Evolutionary conservation across 1,140 invertebrate species (phyloP).

Genomic region (Bombyx mandarina): DNA sequence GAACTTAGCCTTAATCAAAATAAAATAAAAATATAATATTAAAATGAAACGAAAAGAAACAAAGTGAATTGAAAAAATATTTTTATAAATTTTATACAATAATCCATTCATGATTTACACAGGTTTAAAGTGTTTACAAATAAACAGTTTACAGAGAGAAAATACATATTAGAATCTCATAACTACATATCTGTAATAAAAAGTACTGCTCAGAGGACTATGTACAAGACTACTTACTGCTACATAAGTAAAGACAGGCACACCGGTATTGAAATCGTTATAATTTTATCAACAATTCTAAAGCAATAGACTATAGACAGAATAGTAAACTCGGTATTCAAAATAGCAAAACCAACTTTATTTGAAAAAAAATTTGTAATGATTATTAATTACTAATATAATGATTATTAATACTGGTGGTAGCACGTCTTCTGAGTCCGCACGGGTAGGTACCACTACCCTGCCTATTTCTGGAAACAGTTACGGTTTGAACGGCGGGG

Average conservation of each 20-base stretch:
- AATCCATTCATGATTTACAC: slow-evolving; percentile 32
- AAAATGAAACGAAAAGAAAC: slow-evolving; percentile 19
- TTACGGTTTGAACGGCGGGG: too few species aligned
- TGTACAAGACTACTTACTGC: slow-evolving; percentile 16
- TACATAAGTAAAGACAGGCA: slow-evolving; percentile 30
- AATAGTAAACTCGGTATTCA: too few species aligned
- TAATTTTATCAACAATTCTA: too few species aligned
- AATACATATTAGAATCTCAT: slow-evolving; percentile 1
- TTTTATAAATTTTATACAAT: slow-evolving; percentile 58
- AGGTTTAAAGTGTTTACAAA: not conserved
- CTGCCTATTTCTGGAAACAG: too few species aligned
- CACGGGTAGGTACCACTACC: too few species aligned
- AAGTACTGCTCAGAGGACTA: slow-evolving; percentile 1
- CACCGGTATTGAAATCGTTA: slow-evolving; percentile 23
- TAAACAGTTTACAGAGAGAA: slow-evolving; percentile 1
- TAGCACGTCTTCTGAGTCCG: too few species aligned
- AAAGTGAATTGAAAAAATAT: slow-evolving; percentile 41
- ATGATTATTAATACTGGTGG: too few species aligned
- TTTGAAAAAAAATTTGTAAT: too few species aligned
- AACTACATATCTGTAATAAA: slow-evolving; percentile 1
- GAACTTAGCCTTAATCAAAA: too few species aligned
- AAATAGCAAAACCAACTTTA: too few species aligned
- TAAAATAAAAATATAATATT: not conserved
- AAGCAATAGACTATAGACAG: too few species aligned
- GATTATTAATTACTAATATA: too few species aligned